A percentile compares a stretch with the other conserved stretches of the same genome.
Evolutionary conservation across 2,113 vertebrate genomes (phyloP).

Genomic region (Thunnus maccoyii): DNA sequence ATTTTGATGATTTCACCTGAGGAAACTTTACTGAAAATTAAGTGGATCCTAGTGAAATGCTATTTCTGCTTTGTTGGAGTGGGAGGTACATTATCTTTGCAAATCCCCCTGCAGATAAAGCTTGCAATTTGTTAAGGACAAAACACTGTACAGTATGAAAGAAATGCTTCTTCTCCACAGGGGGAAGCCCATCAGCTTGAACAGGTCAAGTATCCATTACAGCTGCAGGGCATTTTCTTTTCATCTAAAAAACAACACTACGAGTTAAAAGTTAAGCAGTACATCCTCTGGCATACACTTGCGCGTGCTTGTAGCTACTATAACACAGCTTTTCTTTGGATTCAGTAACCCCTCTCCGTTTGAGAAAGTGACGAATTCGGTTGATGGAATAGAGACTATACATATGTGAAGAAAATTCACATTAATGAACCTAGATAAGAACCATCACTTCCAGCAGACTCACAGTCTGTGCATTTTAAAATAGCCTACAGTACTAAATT

Average conservation of each 20-base stretch:
- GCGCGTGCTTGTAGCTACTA: background rate
- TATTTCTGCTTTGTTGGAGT: slow-evolving; percentile 1
- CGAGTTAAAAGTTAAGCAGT: slow-evolving; percentile 26
- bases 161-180: slow-evolving; percentile 19
- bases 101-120: slow-evolving; percentile 36
- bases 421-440: slow-evolving; percentile 62
- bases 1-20: slow-evolving; percentile 33
- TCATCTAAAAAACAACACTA: slow-evolving; percentile 40
- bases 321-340: background rate
- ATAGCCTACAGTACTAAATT: slow-evolving; percentile 57
- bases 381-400: slow-evolving; percentile 44
- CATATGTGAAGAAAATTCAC: slow-evolving; percentile 49
- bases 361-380: slow-evolving; percentile 45
- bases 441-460: slow-evolving; percentile 44
- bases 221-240: slow-evolving; percentile 44
- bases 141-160: slow-evolving; percentile 17
- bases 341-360: background rate
- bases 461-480: slow-evolving; percentile 52
- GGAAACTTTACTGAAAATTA: slow-evolving; percentile 22
- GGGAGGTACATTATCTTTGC: slow-evolving; percentile 11
- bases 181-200: slow-evolving; percentile 24
- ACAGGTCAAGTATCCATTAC: slow-evolving; percentile 54
- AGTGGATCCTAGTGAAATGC: background rate
- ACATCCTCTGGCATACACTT: background rate
- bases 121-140: slow-evolving; percentile 49